Evolutionary conservation across 2,113 vertebrate species (phyloP), one percentile per base, ranked within the genome.

Genomic region (Dolichotis patagonum): DNA sequence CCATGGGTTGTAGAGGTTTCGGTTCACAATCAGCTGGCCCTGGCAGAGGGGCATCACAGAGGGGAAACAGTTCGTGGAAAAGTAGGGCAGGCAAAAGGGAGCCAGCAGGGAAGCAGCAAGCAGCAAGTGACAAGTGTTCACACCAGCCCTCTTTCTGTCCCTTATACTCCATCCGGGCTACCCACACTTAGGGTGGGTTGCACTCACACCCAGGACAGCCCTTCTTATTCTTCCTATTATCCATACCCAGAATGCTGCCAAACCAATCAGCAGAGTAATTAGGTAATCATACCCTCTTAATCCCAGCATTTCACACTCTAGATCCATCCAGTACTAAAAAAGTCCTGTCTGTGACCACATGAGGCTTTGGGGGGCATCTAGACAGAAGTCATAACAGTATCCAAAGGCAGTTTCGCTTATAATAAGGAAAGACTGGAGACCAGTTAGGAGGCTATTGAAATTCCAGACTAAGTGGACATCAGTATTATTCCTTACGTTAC

Each of bases 391-490:
- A 73, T 41, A n/a, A 41, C 20, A 10, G 20, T 60, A 12, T 83
- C 78, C 89, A 91, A 58, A 56, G n/a, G 30, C 30, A 94, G 41
- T 62, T 96, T 88, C 52, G 13, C 63, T 52, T 95, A 88, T 73
- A 85, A 75, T 75, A 78, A 80, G 3, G 14, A 84, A 87, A 67
- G 3, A 10, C 65, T 65, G 3, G 26, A 96, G 4, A 73, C 58
- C 11, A 80, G 19, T 89, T 91, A 85, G 28, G 1, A 91, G 60
- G 24, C 26, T 24, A 43, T 2, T 86, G 71, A 91, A 97, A 63
- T 84, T 46, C 28, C 49, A 96, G 28, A 77, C 1, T 84, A 4
- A 71, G 24, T 9, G 1, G n/a, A 17, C 52, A 60, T 81, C 11
- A 81, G 1, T 85, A 32, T 60, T 46, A 32, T n/a, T 11, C 13